Evolutionary conservation across 37 sponge, comb jelly and placozoan species (phyloP).

Genomic region (Oscarella lobularis): DNA sequence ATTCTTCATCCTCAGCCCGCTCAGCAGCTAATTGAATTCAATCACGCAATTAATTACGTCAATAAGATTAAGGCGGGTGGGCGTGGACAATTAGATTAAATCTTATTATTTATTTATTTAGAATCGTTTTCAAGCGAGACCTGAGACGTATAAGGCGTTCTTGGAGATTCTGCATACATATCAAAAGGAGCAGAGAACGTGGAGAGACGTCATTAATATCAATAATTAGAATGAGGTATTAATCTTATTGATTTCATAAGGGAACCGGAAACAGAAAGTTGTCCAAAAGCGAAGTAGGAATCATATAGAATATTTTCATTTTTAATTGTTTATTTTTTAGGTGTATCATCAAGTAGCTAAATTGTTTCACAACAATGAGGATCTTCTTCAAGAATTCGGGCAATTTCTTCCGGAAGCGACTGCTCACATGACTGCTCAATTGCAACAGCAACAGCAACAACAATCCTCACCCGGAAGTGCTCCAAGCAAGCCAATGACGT

Average conservation of each 20-base stretch:
- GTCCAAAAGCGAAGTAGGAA: neutral
- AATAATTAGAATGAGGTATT: no score
- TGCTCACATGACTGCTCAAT: no score
- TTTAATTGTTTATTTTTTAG: no score
- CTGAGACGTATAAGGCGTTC: constrained; percentile 86
- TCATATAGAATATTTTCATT: neutral
- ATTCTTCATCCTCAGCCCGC: neutral
- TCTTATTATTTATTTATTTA: constrained; percentile 4
- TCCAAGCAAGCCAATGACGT: no score
- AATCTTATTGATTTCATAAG: no score
- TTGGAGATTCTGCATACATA: constrained; percentile 89
- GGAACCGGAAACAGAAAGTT: neutral
- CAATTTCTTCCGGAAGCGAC: constrained; percentile 91
- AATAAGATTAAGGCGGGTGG: constrained; percentile 81
- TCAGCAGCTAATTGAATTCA: constrained; percentile 83
- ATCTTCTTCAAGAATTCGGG: constrained; percentile 76
- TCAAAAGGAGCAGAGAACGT: constrained; percentile 77
- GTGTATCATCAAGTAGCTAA: no score
- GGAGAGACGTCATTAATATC: constrained; percentile 25
- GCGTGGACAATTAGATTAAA: neutral
- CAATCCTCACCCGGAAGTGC: no score
- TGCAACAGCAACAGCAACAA: no score
- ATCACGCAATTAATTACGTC: constrained; percentile 92
- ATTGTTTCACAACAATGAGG: no score
- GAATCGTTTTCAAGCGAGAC: constrained; percentile 82